These are phyloP conservation scores for Crotalus horridus DNA, from an alignment of 2,113 vertebrate species.

Conservation along the genomic window DNA sequence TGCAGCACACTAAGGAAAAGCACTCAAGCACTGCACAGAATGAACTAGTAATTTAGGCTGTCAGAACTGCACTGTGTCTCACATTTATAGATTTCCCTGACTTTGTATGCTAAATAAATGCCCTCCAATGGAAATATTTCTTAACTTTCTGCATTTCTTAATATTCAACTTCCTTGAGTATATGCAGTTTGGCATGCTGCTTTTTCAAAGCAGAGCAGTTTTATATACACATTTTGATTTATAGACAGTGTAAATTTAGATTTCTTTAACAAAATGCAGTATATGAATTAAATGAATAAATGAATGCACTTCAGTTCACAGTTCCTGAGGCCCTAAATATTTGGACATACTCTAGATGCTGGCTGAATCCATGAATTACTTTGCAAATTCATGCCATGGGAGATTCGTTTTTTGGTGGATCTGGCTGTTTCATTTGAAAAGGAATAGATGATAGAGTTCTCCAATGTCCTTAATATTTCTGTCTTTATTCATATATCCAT, in stretches of 20 bases:
- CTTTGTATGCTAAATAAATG: not conserved
- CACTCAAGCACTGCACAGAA: not conserved
- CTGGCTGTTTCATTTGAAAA: not conserved
- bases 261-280: not conserved
- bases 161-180: not conserved
- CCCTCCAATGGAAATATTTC: not conserved
- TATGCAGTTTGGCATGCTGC: not conserved
- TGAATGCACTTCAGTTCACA: not conserved
- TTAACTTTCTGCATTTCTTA: not conserved
- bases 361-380: not conserved
- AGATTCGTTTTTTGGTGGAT: not conserved
- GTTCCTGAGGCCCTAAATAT: not conserved
- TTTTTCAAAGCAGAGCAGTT: not conserved
- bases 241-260: not conserved
- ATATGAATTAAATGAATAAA: not conserved
- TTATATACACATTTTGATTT: not conserved
- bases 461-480: not conserved
- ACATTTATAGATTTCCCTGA: not conserved
- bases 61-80: not conserved
- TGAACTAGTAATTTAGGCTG: not conserved
- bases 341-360: not conserved
- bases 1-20: not conserved
- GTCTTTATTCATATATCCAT: not conserved
- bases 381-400: not conserved
- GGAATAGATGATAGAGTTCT: not conserved